A percentile compares a stretch with the other conserved stretches of the same genome.
Conservation (phyloP, 2,113 vertebrate genomes). For the Catharus fuscescens region DNA sequence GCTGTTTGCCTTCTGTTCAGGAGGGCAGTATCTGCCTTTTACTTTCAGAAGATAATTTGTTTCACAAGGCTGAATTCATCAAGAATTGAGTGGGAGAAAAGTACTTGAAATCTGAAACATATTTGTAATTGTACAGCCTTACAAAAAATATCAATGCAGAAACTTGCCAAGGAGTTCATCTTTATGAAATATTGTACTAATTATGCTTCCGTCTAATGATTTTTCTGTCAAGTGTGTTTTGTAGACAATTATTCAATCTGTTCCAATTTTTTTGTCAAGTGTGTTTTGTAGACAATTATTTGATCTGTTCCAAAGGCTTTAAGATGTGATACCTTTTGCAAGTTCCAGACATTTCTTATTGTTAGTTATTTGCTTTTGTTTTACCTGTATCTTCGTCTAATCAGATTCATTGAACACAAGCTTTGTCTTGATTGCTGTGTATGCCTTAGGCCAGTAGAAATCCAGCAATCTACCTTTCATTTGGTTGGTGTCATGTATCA, state of each 20-base stretch:
- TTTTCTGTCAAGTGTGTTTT: neutral
- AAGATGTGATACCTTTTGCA: neutral
- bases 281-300: neutral
- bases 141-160: neutral
- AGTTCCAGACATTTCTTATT: neutral
- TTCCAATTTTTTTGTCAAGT: neutral
- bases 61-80: neutral
- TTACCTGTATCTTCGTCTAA: neutral
- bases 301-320: neutral
- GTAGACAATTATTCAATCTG: neutral
- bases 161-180: neutral
- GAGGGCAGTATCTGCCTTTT: neutral
- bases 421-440: neutral
- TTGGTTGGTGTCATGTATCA: neutral
- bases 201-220: neutral
- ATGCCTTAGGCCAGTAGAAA: neutral
- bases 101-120: neutral
- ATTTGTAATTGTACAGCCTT: neutral
- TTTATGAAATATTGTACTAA: neutral
- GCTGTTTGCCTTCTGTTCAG: neutral
- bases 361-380: neutral
- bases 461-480: neutral
- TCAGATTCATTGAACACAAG: neutral
- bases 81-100: neutral
- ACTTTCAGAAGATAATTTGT: neutral